A percentile compares a stretch with the other conserved stretches of the same genome.
These are phyloP conservation scores for Cataglyphis rosenhaueri DNA, from an alignment of 2,888 invertebrate species.

Conservation along the genomic window DNA sequence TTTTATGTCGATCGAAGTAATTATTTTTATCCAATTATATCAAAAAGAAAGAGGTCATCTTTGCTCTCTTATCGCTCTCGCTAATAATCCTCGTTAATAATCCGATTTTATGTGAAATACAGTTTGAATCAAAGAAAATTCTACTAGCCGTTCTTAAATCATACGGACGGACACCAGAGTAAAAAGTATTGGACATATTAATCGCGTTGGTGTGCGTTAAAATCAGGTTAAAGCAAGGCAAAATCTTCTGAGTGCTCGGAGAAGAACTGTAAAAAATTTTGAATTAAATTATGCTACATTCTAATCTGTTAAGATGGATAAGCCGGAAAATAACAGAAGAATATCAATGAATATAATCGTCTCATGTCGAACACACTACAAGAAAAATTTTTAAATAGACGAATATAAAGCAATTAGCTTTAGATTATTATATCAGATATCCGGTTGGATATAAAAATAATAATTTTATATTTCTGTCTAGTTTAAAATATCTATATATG, in stretches of 20 bases:
- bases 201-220: constrained; percentile 9
- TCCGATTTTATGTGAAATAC: constrained; percentile 27
- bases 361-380: neutral
- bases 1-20: constrained; percentile 25
- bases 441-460: neutral
- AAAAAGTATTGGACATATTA: constrained; percentile 45
- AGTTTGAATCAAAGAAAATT: constrained; percentile 19
- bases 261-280: neutral
- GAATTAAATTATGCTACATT: neutral
- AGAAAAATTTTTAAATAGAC: neutral
- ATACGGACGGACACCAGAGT: constrained; percentile 18
- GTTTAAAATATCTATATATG: neutral
- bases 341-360: neutral
- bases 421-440: neutral
- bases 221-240: neutral
- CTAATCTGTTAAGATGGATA: neutral
- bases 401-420: neutral
- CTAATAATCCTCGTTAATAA: neutral
- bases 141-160: constrained; percentile 28
- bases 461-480: neutral
- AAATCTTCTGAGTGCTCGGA: neutral
- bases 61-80: neutral
- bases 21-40: constrained; percentile 2
- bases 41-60: neutral
- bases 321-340: neutral